Base-by-base conservation (phyloP, 2,113 vertebrate species). In the Otolemur garnettii region DNA sequence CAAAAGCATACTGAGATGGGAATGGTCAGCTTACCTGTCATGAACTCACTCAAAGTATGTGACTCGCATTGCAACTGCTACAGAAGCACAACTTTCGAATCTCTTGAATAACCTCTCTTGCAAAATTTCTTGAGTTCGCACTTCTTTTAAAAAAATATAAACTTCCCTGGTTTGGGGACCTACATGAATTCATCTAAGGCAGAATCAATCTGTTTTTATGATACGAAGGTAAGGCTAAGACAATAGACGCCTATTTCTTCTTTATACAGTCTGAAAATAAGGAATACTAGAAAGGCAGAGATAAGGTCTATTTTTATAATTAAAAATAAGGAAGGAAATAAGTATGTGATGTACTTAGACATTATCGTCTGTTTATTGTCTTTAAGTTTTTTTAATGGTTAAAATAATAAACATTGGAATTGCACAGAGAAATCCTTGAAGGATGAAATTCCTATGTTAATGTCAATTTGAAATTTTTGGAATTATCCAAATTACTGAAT, bases 51-150 rank as follows among this genome's bases (percentile, higher is more conserved):
- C 33, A 24, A 2, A 7, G 12, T 33, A 14, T 57, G 12, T 14
- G 19, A 60, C 42, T 68, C 17, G 4, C 5, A 0, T 69, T 24
- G 74, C 38, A 81, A 62, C 2, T 66, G n/a, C 15, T 28, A 14
- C 53, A 30, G n/a, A 79, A 35, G 28, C 59, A 38, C 26, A 12
- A 10, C 17, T 87, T 66, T 64, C 24, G 30, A 33, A 21, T 60
- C 50, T 75, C 66, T 62, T 75, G 66, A 87, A 66, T 80, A 55
- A 84, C 33, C 84, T 81, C 7, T 92, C 62, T 75, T 84, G n/a
- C 14, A 85, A 93, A 78, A 82, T 19, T n/a, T 93, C 38, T 75
- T 66, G 59, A 81, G 14, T 94, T 91, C 26, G 53, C 84, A 94
- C 28, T 79, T 88, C 30, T 72, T 77, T 4, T 30, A 53, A 72